A percentile compares a stretch with the other conserved stretches of the same genome.
phyloP scores from a whole-genome alignment of 2,888 invertebrate species.

The Lissonota sp. region DNA sequence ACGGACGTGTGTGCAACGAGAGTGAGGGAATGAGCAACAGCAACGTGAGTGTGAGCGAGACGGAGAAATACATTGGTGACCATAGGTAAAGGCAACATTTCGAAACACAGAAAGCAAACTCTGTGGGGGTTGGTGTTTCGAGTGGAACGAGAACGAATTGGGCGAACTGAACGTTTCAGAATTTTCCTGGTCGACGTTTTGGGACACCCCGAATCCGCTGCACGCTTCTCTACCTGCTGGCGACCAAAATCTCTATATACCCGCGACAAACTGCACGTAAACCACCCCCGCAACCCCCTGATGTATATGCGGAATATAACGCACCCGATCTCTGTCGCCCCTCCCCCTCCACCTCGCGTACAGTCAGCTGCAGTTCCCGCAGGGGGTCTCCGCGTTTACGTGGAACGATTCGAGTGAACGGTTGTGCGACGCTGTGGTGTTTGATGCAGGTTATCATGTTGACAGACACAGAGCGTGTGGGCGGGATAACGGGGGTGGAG shows the following conservation, averaged over 20 bases:
- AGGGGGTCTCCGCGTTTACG: slow-evolving; percentile 66
- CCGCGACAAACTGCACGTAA: background rate
- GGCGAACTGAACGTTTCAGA: slow-evolving; percentile 42
- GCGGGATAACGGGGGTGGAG: slow-evolving; percentile 36
- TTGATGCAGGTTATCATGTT: slow-evolving; percentile 83
- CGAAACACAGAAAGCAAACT: slow-evolving; percentile 29
- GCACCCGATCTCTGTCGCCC: slow-evolving; percentile 49
- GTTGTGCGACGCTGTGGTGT: slow-evolving; percentile 75
- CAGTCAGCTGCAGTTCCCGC: slow-evolving; percentile 82
- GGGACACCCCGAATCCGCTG: slow-evolving; percentile 47
- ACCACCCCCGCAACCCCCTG: background rate
- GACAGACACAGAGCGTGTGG: slow-evolving; percentile 80
- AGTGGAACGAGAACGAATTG: slow-evolving; percentile 38
- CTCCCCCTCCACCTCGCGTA: slow-evolving; percentile 65
- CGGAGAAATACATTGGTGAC: slow-evolving; percentile 32
- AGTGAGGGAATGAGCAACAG: slow-evolving; percentile 63
- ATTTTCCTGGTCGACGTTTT: slow-evolving; percentile 60
- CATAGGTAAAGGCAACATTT: slow-evolving; percentile 19
- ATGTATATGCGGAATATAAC: slow-evolving; percentile 50
- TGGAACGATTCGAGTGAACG: slow-evolving; percentile 55
- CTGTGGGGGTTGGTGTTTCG: background rate
- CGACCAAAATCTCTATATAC: slow-evolving; percentile 34
- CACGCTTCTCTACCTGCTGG: slow-evolving; percentile 53
- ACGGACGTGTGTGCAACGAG: slow-evolving; percentile 61
- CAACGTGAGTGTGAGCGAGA: slow-evolving; percentile 50